phyloP scores from a whole-genome alignment of 2,888 invertebrate species.

The Dione juno region DNA sequence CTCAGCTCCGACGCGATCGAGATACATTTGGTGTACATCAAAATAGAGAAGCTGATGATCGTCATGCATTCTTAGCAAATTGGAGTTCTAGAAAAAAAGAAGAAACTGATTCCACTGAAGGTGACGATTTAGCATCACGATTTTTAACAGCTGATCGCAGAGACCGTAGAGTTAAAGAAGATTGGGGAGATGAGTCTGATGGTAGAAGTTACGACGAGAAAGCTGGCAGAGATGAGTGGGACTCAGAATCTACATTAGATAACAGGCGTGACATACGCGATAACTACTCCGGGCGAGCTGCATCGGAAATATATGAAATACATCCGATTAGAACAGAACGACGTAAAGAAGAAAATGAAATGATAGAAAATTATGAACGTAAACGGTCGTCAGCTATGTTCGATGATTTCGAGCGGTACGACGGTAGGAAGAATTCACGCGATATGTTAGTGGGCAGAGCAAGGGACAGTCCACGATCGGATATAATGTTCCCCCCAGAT shows the following conservation, averaged over 20 bases:
- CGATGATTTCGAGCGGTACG: slow-evolving; percentile 76
- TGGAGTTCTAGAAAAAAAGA: slow-evolving; percentile 78
- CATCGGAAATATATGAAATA: slow-evolving; percentile 78
- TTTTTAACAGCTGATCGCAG: slow-evolving; percentile 74
- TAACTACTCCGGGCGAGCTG: slow-evolving; percentile 72
- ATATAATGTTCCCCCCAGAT: slow-evolving; percentile 65
- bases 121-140: slow-evolving; percentile 73
- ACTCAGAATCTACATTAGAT: slow-evolving; percentile 75
- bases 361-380: slow-evolving; percentile 66
- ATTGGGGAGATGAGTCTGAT: slow-evolving; percentile 78
- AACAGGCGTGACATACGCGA: slow-evolving; percentile 66
- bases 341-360: slow-evolving; percentile 69
- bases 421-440: slow-evolving; percentile 78
- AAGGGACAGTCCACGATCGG: slow-evolving; percentile 76
- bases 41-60: slow-evolving; percentile 83
- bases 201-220: slow-evolving; percentile 67
- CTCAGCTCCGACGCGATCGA: slow-evolving; percentile 87
- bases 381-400: slow-evolving; percentile 70
- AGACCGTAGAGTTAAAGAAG: slow-evolving; percentile 64
- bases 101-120: slow-evolving; percentile 66
- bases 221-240: slow-evolving; percentile 76
- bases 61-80: slow-evolving; percentile 79
- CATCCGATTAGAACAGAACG: slow-evolving; percentile 69
- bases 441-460: slow-evolving; percentile 79
- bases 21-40: slow-evolving; percentile 90